Base-by-base conservation (phyloP, 2,888 invertebrate genomes). In the Phorcus lineatus region DNA sequence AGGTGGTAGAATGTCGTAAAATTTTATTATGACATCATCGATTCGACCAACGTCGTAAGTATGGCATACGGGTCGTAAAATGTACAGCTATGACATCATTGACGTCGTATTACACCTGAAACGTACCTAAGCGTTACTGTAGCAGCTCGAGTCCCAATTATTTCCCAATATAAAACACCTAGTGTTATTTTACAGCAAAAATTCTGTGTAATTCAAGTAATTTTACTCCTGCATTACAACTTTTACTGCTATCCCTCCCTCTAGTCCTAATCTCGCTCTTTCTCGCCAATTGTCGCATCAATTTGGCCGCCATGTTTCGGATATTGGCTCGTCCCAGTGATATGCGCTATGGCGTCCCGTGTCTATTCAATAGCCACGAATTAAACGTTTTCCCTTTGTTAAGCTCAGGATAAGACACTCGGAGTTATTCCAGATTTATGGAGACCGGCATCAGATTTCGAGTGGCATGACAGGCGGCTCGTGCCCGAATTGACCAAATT, bases 231-330 rank as follows among this genome's bases (percentile, higher is more conserved):
- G 19, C 3, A 28, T 19, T 17, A 17, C 17, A 19, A 70, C 40
- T 70, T 70, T 70, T 70, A 40, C 70, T 70, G 36, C 70, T 6
- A 6, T 70, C 11, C 36, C 70, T 70, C 28, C 19, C 19, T 31
- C 11, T 19, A 40, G 36, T 31, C n/a, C 17, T 40, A 40, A 70
- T 70, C 70, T 19, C 16, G n/a, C 31, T 17, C 17, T 31, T 31
- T 70, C 36, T 36, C 11, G 36, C 57, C 70, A 36, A 70, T 70
- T 70, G 24, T 36, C 70, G 28, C 36, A n/a, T 19, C 70, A 70
- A 70, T 67, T 67, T 67, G 67, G 28, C 67, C 17, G 67, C 36
- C 31, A 31, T 70, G 70, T 70, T 70, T 36, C 40, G 70, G 70
- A 70, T 31, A 70, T 70, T 28, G 70, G n/a, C 11, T n/a, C 17